Base-by-base conservation (phyloP, 1,140 invertebrate species). In the Solen grandis region DNA sequence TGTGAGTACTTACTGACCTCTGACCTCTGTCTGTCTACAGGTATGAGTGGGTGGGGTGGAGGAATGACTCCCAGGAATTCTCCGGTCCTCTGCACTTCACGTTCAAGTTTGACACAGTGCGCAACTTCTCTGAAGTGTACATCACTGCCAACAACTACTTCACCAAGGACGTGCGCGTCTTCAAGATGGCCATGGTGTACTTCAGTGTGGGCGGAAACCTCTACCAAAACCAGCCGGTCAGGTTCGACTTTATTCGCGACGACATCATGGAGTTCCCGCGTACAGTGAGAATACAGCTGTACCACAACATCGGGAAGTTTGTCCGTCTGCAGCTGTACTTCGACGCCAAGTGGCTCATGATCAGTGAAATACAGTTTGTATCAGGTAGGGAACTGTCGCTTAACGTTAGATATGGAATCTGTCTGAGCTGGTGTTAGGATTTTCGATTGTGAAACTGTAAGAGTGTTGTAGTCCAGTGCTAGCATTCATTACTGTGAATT, bases 31-130 rank as follows among this genome's bases (percentile, higher is more conserved):
- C n/a, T n/a, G n/a, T n/a, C 41, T 76, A 16, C 62, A 76, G 74
- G 14, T 95, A 95, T 60, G 95, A 95, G 46, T 98, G 97, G 97
- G 96, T 98, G 8, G 97, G 97, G 0, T 98, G 97, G 97, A 94
- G 95, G 81, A 97, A 97, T 92, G 96, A 97, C 85, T 75, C 84
- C 91, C 96, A 96, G 84, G 59, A 81, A 10, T 52, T 57, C 31
- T 62, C 25, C 55, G 74, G 35, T 70, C 88, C 88, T 5, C 75
- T 92, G 14, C 85, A 88, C 59, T 85, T 91, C 27, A 82, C 95
- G 81, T 97, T 98, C 92, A 96, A 97, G 91, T 98, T 98, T 92
- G 96, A 97, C 88, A 94, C 94, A 88, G 95, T 97, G 25, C 93
- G 97, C 0, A 97, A 98, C 91, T 97, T 98, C 93, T 96, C 95